phyloP scores from a whole-genome alignment of 2,888 invertebrate species.

The Drosophila limbata region DNA sequence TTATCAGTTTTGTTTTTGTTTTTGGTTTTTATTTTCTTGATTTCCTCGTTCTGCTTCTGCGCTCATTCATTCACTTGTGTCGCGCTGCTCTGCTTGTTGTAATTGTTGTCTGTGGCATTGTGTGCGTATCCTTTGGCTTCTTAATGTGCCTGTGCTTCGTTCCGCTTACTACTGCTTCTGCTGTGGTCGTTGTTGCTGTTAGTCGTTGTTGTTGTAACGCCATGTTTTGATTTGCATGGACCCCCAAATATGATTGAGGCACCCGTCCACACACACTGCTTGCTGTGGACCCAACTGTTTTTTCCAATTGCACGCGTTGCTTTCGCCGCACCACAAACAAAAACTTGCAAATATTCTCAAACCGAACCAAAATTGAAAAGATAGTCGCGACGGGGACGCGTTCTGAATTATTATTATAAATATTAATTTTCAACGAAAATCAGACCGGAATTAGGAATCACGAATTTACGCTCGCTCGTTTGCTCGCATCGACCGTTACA shows the following conservation, averaged over 20 bases:
- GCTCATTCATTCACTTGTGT: conserved; percentile 37
- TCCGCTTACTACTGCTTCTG: conserved; percentile 20
- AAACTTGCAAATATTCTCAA: not conserved
- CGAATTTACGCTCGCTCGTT: conserved; percentile 32
- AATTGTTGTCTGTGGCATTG: conserved; percentile 42
- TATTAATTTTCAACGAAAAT: conserved; percentile 25
- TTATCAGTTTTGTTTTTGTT: conserved; percentile 6
- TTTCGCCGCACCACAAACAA: conserved; percentile 17
- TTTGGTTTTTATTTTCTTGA: not conserved
- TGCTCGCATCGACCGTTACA: conserved; percentile 43
- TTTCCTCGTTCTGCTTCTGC: conserved; percentile 13
- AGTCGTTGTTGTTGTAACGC: conserved; percentile 48
- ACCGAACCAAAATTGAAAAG: not conserved
- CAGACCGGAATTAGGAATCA: conserved; percentile 50
- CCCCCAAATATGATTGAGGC: conserved; percentile 36
- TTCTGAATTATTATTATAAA: conserved; percentile 28
- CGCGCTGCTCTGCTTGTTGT: conserved; percentile 39
- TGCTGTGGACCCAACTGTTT: conserved; percentile 16
- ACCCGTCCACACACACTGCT: conserved; percentile 15
- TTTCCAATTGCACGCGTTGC: conserved; percentile 23
- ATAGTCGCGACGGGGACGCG: conserved; percentile 29
- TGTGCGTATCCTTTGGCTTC: conserved; percentile 45
- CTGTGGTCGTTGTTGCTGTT: conserved; percentile 23
- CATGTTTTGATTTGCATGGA: conserved; percentile 60
- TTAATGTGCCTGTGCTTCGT: conserved; percentile 36